phyloP scores from a whole-genome alignment of 2,797 vertebrate species.

The Menidia menidia region DNA sequence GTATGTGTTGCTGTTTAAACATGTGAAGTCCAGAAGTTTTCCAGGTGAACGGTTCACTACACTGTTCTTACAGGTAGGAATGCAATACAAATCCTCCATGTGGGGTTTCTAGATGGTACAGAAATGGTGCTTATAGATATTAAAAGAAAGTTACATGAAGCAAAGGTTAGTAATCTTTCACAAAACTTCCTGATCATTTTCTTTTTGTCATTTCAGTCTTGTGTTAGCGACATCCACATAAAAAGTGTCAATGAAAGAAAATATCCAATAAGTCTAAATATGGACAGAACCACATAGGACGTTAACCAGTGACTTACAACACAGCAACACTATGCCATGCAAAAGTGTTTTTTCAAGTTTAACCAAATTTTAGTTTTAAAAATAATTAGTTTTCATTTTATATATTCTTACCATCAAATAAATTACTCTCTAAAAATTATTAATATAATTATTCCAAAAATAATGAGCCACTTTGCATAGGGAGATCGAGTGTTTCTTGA shows the following conservation, averaged over 20 bases:
- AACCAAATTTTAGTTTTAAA: background rate
- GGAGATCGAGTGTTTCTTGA: background rate
- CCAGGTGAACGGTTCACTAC: slow-evolving; percentile 22
- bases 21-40: slow-evolving; percentile 46
- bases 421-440: background rate
- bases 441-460: background rate
- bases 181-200: background rate
- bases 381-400: background rate
- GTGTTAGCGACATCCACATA: too few relatives aligned
- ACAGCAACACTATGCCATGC: too few relatives aligned
- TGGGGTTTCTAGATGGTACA: slow-evolving; percentile 4
- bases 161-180: background rate
- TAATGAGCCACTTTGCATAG: background rate
- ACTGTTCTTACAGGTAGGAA: slow-evolving; percentile 10
- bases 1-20: slow-evolving; percentile 37
- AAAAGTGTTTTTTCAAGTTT: background rate
- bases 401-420: background rate
- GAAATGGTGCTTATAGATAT: too few relatives aligned
- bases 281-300: background rate
- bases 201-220: too few relatives aligned
- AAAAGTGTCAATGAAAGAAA: too few relatives aligned
- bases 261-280: background rate
- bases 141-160: too few relatives aligned
- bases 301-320: background rate
- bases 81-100: slow-evolving; percentile 18